Evolutionary conservation across 92 coral and sea anemone species (phyloP), one percentile per base, ranked within the genome.

Genomic region (Zoanthus sansibaricus): DNA sequence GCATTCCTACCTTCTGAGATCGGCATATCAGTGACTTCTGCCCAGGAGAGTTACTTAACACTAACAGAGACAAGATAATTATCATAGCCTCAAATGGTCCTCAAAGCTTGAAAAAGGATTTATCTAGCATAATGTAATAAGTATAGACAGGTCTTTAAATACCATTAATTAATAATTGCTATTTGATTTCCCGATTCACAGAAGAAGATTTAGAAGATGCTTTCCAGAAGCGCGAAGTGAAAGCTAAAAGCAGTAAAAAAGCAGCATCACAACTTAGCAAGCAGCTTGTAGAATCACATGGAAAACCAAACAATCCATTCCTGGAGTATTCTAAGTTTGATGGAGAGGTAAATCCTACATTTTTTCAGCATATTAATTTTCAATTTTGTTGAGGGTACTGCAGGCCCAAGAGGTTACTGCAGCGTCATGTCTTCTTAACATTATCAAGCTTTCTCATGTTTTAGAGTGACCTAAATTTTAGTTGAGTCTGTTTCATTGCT

Each of bases 241-340:
- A 90, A 77, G 80, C n/a, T 7, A 86, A 89, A 62, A 84, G 47
- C 71, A 82, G 83, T 59, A 33, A 93, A 16, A 71, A 83, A 2
- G 33, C 94, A 32, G 92, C 89, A 10, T 97, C 99, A 32, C 91
- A 89, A 80, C 95, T 97, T 0, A 87, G 98, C 48, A 85, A 93
- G 32, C 92, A 90, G 82, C 84, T 97, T 75, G 89, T 90, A 33
- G 94, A 95, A 72, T 90, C 98, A 12, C 83, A 48, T n/a, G 90
- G 96, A 17, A 89, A 92, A 67, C 98, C 98, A 0, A 91, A 89
- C 88, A 97, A 97, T 86, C 98, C 98, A 4, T 97, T 93, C 88
- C 83, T 93, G 59, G 92, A 93, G 52, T 97, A 93, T 77, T 92
- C 98, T n/a, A 95, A 94, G 80, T 97, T 92, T 91, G 97, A 97